Percentiles rank a stretch among this genome's conserved stretches.
Evolutionary conservation across 2,113 vertebrate genomes (phyloP).

Genomic region (Bubo blakistoni): DNA sequence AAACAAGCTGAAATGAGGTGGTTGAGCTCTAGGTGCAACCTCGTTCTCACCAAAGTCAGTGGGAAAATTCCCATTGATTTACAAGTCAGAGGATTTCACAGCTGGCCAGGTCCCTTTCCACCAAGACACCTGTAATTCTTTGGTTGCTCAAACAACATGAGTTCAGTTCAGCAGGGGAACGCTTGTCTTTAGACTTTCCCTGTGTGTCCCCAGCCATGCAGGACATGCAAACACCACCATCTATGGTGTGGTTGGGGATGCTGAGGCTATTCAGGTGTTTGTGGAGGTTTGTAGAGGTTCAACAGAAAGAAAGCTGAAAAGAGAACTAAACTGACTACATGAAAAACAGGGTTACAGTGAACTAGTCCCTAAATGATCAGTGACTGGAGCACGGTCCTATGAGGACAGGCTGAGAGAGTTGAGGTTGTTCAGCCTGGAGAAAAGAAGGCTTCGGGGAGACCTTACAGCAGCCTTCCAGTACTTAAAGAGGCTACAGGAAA

Average conservation of each 20-base stretch:
- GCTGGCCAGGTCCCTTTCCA: not conserved
- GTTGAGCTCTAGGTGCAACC: not conserved
- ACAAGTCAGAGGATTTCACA: not conserved
- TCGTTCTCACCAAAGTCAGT: not conserved
- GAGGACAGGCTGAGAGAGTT: too few species aligned
- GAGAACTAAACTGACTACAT: not conserved
- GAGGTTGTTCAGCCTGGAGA: too few species aligned
- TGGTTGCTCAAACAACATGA: not conserved
- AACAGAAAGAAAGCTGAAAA: not conserved
- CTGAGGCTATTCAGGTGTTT: not conserved
- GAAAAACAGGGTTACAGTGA: not conserved
- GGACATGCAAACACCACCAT: fast-evolving
- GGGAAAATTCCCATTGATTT: not conserved
- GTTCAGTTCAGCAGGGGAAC: not conserved
- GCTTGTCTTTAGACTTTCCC: not conserved
- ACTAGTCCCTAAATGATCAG: not conserved
- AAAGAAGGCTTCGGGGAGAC: too few species aligned
- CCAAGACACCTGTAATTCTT: not conserved
- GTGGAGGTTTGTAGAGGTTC: not conserved
- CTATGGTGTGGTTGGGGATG: not conserved
- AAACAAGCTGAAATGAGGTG: not conserved
- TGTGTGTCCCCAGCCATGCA: not conserved
- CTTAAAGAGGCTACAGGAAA: too few species aligned
- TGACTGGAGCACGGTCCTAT: too few species aligned
- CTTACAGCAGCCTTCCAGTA: too few species aligned